Evolutionary conservation across 2,797 vertebrate species (phyloP).

Genomic region (Coccyzus lansbergi): DNA sequence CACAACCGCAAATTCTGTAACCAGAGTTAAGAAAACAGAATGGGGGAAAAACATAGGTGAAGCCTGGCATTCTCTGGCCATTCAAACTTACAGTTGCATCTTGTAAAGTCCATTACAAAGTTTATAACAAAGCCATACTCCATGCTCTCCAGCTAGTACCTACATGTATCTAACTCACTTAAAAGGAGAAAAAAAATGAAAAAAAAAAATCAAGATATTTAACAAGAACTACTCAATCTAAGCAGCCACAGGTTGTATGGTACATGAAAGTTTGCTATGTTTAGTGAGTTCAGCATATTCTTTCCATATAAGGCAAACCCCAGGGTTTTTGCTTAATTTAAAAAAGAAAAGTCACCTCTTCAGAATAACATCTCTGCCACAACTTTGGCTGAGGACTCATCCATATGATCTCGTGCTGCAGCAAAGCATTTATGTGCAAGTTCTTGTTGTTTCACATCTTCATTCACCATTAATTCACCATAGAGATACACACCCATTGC

Average conservation of each 20-base stretch:
- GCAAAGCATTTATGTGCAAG: slow-evolving; percentile 87
- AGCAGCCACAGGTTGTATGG: background rate
- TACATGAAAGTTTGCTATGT: fast-evolving
- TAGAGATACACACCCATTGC: slow-evolving; percentile 98
- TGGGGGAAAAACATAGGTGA: background rate
- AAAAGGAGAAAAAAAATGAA: background rate
- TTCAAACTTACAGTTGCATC: background rate
- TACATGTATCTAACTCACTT: background rate
- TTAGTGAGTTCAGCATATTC: background rate
- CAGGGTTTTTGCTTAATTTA: background rate
- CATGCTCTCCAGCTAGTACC: background rate
- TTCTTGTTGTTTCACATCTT: slow-evolving; percentile 88
- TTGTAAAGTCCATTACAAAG: background rate
- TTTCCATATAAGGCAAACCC: background rate
- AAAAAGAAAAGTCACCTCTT: slow-evolving; percentile 72
- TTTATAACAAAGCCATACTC: background rate
- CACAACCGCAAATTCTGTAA: background rate
- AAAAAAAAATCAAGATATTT: background rate
- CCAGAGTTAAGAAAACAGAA: background rate
- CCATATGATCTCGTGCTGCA: slow-evolving; percentile 86
- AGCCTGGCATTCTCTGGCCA: background rate
- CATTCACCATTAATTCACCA: slow-evolving; percentile 95
- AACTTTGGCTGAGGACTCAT: slow-evolving; percentile 84
- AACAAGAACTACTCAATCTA: background rate
- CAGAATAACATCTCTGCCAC: slow-evolving; percentile 94